phyloP scores from a whole-genome alignment of 1,140 invertebrate species.

The Amyelois transitella region DNA sequence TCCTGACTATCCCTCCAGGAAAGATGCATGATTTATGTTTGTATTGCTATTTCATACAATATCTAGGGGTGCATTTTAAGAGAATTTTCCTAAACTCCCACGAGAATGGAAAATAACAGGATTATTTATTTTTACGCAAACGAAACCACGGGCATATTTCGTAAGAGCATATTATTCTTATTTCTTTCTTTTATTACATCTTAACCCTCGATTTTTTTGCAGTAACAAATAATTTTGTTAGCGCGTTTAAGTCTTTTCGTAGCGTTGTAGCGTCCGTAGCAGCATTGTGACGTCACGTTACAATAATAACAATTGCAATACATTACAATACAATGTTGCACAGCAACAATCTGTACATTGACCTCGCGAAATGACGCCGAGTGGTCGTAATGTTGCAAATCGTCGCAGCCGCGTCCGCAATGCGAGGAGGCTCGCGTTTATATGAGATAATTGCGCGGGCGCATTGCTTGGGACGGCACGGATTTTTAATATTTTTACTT shows the following conservation, averaged over 20 bases:
- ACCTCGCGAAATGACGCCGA: background rate
- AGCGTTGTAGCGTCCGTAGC: background rate
- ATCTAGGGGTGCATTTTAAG: too few species aligned
- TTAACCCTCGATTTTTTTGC: too few species aligned
- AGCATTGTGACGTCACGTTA: background rate
- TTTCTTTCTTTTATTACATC: too few species aligned
- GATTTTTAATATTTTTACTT: background rate
- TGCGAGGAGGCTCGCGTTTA: constrained; percentile 41
- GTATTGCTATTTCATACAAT: too few species aligned
- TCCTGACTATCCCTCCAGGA: too few species aligned
- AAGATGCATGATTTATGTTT: too few species aligned
- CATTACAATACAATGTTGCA: background rate
- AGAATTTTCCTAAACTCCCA: too few species aligned
- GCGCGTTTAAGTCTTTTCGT: constrained; percentile 29
- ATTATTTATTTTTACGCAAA: too few species aligned
- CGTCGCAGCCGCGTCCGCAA: constrained; percentile 8
- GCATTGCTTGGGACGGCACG: constrained; percentile 24
- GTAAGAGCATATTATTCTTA: too few species aligned
- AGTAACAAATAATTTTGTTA: background rate
- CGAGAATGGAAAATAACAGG: too few species aligned
- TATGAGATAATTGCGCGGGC: constrained; percentile 27
- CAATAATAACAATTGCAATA: too few species aligned
- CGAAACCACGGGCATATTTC: too few species aligned
- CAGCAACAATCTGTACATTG: background rate
- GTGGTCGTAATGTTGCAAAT: constrained; percentile 19